A percentile compares a stretch with the other conserved stretches of the same genome.
phyloP scores from a whole-genome alignment of 2,797 vertebrate genomes.

The Sebastes miniatus region DNA sequence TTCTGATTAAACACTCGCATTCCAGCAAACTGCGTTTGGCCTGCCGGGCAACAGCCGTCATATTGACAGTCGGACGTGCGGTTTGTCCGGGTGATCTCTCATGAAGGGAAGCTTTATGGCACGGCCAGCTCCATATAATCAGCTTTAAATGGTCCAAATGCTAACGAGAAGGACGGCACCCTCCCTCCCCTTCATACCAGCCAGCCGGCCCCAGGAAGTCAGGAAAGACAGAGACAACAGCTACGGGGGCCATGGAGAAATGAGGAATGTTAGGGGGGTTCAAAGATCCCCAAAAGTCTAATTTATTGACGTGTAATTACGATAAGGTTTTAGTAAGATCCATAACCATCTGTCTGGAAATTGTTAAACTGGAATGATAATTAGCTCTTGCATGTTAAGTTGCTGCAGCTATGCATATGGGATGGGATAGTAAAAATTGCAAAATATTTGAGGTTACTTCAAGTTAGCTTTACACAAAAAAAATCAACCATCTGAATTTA shows the following conservation, averaged over 20 bases:
- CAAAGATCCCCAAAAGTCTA: background rate
- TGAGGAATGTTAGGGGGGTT: conserved; percentile 33
- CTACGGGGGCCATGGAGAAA: conserved; percentile 13
- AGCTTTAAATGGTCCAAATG: conserved; percentile 65
- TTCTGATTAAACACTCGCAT: conserved; percentile 78
- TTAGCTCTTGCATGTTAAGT: background rate
- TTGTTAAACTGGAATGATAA: conserved; percentile 1
- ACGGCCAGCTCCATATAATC: conserved; percentile 74
- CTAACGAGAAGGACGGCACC: conserved; percentile 63
- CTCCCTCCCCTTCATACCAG: conserved; percentile 46
- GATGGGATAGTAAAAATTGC: conserved; percentile 1
- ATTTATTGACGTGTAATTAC: background rate
- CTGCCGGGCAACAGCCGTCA: conserved; percentile 75
- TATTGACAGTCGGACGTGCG: conserved; percentile 72
- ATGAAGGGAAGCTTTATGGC: conserved; percentile 77
- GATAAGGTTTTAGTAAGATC: conserved; percentile 5
- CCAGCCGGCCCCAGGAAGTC: conserved; percentile 54
- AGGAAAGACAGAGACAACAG: conserved; percentile 66
- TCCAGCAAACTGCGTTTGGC: conserved; percentile 65
- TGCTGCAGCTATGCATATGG: background rate
- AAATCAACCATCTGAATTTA: background rate
- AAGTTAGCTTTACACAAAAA: background rate
- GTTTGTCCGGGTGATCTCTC: conserved; percentile 65
- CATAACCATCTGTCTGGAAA: conserved; percentile 21
- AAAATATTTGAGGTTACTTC: conserved; percentile 34